Base-by-base conservation (phyloP, 2,113 vertebrate species). In the Dendrocopos noguchii region DNA sequence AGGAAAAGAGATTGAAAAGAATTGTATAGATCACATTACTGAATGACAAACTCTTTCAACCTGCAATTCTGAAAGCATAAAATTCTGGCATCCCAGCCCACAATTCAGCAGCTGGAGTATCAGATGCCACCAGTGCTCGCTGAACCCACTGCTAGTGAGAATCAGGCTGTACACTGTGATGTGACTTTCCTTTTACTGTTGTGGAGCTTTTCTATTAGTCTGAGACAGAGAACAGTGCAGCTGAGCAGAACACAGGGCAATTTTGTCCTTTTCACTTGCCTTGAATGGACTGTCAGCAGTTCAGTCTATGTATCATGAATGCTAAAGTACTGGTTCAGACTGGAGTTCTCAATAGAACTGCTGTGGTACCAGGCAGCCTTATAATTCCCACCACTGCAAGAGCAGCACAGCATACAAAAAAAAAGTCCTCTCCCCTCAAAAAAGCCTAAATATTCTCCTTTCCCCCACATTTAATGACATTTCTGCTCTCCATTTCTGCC, bases 1-100 rank as follows among this genome's bases (percentile, higher is more conserved):
- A 87, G 94, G 91, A 91, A 93, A 94, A 90, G 56, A 87, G 82
- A 94, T 93, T 87, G 93, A 95, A 95, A 80, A 84, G 61, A 92
- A 94, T 11, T 77, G 60, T 88, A 88, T 14, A 90, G 91, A 88
- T 82, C 7, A 3, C 80, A 88, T 94, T 94, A 84, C 83, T 1
- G 1, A 94, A 93, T 86, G 61, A 92, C 91, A 92, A 94, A 83
- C 47, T 71, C 82, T 79, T 88, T 90, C 63, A 89, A 82, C 63
- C 59, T 95, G 50, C 34, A 80, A 5, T 91, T 92, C 61, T 80
- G 60, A 91, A 84, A 84, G 89, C 13, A 12, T 33, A 81, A 74
- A 0, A 0, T 76, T 33, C 70, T 84, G 60, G 29, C 36, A 15
- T 60, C 50, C 29, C 46, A n/a, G 17, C 56, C 76, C 63, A 57